These are phyloP conservation scores for Ochropleura leucogaster DNA, from an alignment of 2,888 invertebrate genomes.

Conservation along the genomic window DNA sequence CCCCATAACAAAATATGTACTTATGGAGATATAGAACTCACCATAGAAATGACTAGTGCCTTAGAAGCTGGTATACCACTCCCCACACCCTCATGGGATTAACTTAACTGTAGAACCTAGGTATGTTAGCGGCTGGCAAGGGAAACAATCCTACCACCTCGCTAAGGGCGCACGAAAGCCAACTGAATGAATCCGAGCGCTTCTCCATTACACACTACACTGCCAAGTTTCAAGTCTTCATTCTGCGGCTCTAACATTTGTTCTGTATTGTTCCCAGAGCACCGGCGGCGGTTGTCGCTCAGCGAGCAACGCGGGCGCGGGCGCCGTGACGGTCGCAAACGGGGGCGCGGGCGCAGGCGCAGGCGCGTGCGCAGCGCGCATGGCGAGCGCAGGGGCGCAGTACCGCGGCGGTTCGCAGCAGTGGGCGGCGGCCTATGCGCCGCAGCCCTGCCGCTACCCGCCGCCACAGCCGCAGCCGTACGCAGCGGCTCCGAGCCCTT, in stretches of 20 bases:
- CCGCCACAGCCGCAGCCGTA: slow-evolving; percentile 88
- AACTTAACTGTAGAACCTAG: background rate
- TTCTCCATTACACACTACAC: background rate
- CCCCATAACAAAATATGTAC: slow-evolving; percentile 2
- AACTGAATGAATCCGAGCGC: background rate
- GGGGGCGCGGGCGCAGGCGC: slow-evolving; percentile 88
- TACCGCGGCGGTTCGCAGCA: slow-evolving; percentile 89
- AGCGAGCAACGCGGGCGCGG: slow-evolving; percentile 82
- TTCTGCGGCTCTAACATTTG: slow-evolving; percentile 24
- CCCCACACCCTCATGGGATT: background rate
- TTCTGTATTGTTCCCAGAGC: slow-evolving; percentile 76
- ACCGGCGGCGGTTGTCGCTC: slow-evolving; percentile 87
- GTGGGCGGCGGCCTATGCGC: slow-evolving; percentile 88
- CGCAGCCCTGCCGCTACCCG: slow-evolving; percentile 89
- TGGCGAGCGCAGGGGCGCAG: slow-evolving; percentile 90
- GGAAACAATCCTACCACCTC: background rate
- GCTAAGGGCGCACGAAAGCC: background rate
- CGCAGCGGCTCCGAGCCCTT: slow-evolving; percentile 85
- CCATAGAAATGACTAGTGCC: slow-evolving; percentile 7
- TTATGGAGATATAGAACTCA: slow-evolving; percentile 3
- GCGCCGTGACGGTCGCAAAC: slow-evolving; percentile 89
- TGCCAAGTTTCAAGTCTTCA: background rate
- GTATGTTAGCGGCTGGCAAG: background rate
- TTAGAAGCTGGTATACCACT: background rate
- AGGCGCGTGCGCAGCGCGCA: slow-evolving; percentile 89